phyloP scores from a whole-genome alignment of 2,888 invertebrate species.

The Charanyca ferruginea region DNA sequence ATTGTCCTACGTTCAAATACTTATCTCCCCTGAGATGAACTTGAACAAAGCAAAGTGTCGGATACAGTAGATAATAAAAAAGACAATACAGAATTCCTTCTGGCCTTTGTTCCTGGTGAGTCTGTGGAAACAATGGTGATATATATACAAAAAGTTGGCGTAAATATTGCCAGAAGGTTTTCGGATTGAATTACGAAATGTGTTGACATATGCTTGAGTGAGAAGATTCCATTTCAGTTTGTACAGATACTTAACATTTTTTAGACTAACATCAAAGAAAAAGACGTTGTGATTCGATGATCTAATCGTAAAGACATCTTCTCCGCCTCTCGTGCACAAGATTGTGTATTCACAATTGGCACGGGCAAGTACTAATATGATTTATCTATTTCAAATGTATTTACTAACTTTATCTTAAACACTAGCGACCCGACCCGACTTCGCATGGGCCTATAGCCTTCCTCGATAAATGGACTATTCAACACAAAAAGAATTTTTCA shows the following conservation, averaged over 20 bases:
- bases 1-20: conserved; percentile 25
- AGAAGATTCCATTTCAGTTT: conserved; percentile 15
- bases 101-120: neutral
- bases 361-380: no score
- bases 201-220: conserved; percentile 15
- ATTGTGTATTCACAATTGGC: no score
- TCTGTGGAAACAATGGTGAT: conserved; percentile 10
- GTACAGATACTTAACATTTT: neutral
- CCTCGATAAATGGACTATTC: no score
- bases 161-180: conserved; percentile 2
- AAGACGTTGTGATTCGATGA: no score
- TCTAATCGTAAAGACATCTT: no score
- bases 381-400: no score
- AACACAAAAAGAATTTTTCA: no score
- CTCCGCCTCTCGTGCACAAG: no score
- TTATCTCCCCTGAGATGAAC: conserved; percentile 48
- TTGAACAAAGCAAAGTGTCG: conserved; percentile 16
- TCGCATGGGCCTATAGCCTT: no score
- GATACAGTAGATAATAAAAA: conserved; percentile 22
- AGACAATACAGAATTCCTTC: conserved; percentile 16
- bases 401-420: no score
- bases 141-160: neutral
- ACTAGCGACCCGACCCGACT: no score
- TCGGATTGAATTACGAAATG: conserved; percentile 20
- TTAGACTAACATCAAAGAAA: neutral